Base-by-base conservation (phyloP, 2,797 vertebrate species). In the Myiothlypis chrysogaster region DNA sequence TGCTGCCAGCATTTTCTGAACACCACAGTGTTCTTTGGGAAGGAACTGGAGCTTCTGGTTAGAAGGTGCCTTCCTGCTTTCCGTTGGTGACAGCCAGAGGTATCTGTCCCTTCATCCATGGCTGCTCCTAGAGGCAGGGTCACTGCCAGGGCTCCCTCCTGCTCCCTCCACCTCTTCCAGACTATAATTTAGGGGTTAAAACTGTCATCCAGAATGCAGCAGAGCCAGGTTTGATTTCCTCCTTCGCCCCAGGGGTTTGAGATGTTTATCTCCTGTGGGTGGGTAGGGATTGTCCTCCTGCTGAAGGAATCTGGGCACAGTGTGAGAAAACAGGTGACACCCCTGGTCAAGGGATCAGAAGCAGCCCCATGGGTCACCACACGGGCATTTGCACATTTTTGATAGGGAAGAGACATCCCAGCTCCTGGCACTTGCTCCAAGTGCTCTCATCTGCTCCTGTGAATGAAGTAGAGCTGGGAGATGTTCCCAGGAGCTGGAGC, bases 121-220 rank as follows among this genome's bases (percentile, higher is more conserved):
- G 39, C 41, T n/a, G 44, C 27, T 28, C 47, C 63, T 46, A 19
- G 9, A 84, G 73, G 50, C 0, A 1, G 55, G 49, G 37, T 66
- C 2, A 0, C 43, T 52, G n/a, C 24, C 1, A 2, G 30, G 15
- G 41, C 43, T 92, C 65, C 55, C 32, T 91, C 37, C 73, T 69
- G 53, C 76, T 70, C 68, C 50, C 72, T 88, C 83, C 60, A 15
- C 23, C 52, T 52, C 32, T 79, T 16, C 30, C 30, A 24, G 37
- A 1, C 89, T 44, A 2, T 91, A 87, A 96, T 83, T 94, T 71
- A 70, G 56, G 32, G n/a, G 27, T 78, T 86, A 53, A 71, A 93
- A 12, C 50, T 46, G 43, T 50, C 81, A 63, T 41, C 20, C 73
- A 94, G 94, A 95, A 96, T 95, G 96, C 16, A 39, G 93, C 66